These are phyloP conservation scores for Leucophora obtusa DNA, from an alignment of 2,888 invertebrate genomes.

Conservation along the genomic window DNA sequence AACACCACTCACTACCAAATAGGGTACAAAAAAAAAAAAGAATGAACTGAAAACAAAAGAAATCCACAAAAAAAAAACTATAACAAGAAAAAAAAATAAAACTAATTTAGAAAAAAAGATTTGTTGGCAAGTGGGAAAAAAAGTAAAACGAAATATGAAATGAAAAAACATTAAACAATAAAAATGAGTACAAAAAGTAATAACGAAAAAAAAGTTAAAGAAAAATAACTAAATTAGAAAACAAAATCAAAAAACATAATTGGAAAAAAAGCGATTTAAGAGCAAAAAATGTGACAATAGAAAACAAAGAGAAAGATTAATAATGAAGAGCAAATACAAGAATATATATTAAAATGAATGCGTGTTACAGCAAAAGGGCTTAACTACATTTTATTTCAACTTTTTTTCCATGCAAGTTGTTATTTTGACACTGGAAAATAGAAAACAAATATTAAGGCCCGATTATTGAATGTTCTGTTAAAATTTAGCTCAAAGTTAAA, in stretches of 20 bases:
- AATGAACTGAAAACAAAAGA: conserved; percentile 54
- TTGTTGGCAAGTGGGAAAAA: conserved; percentile 61
- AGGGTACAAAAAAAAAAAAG: conserved; percentile 40
- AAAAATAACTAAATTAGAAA: conserved; percentile 44
- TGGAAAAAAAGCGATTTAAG: conserved; percentile 29
- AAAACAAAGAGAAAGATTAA: not conserved
- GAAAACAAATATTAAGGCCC: no score
- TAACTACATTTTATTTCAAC: no score
- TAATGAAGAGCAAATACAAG: conserved; percentile 27
- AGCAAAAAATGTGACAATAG: not conserved
- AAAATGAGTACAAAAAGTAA: conserved; percentile 42
- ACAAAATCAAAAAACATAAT: conserved; percentile 47
- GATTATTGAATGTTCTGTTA: no score
- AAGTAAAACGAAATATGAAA: not conserved
- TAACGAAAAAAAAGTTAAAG: conserved; percentile 1
- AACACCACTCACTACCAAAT: conserved; percentile 13
- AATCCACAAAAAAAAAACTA: conserved; percentile 49
- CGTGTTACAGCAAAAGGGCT: not conserved
- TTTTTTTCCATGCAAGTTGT: no score
- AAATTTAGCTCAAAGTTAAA: no score
- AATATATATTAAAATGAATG: not conserved
- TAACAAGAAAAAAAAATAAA: conserved; percentile 57
- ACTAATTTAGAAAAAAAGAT: conserved; percentile 54
- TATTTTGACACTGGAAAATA: no score
- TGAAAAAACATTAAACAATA: conserved; percentile 37